These are phyloP conservation scores for Sinocyclocheilus grahami DNA, from an alignment of 2,113 vertebrate species.

Conservation along the genomic window DNA sequence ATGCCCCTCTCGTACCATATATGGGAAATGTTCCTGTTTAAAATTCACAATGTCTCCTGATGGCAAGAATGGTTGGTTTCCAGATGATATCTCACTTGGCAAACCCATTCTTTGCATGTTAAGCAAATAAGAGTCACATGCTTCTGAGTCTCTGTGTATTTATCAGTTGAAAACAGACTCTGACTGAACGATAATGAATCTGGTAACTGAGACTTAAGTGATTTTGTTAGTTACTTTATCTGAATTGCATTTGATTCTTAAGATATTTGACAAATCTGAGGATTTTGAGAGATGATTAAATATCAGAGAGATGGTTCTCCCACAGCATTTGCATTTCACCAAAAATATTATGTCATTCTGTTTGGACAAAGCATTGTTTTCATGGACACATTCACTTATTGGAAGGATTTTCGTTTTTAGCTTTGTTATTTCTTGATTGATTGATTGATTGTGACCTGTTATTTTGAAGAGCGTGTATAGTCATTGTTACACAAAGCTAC, in stretches of 20 bases:
- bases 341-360: not conserved
- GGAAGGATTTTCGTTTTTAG: not conserved
- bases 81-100: slow-evolving; percentile 17
- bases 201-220: not conserved
- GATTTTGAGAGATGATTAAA: not conserved
- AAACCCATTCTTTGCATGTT: slow-evolving; percentile 61
- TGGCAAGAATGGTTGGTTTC: slow-evolving; percentile 11
- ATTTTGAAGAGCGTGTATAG: not conserved
- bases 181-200: not conserved
- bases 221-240: not conserved
- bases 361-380: not conserved
- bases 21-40: not conserved
- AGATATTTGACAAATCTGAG: not conserved
- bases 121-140: slow-evolving; percentile 63
- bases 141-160: slow-evolving; percentile 48
- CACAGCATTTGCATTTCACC: slow-evolving; percentile 43
- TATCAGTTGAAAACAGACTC: not conserved
- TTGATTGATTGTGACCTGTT: not conserved
- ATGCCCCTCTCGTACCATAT: not conserved
- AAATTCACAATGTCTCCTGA: slow-evolving; percentile 3
- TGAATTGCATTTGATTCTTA: not conserved
- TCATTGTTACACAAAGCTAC: not conserved
- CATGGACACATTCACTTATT: not conserved
- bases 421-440: not conserved
- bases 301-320: not conserved